Conservation (phyloP, 2,888 invertebrate species). For the Idaea straminata region DNA sequence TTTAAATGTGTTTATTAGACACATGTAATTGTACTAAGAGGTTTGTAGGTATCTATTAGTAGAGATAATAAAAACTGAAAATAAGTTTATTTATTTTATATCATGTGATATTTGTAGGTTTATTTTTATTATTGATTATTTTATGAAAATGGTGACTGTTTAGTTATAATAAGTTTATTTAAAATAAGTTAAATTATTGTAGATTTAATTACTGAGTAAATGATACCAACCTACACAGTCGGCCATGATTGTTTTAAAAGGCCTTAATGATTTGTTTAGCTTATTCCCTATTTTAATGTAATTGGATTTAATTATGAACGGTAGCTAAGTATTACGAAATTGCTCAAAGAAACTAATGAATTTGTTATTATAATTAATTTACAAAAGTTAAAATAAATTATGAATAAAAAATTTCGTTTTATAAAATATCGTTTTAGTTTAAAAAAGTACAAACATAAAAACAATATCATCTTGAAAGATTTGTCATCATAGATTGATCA, state of each 20-base stretch:
- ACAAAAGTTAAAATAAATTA: not conserved
- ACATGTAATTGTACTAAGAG: no score
- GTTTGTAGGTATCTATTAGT: no score
- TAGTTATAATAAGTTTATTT: constrained; percentile 14
- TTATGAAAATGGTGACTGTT: constrained; percentile 26
- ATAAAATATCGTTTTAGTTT: not conserved
- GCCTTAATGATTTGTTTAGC: no score
- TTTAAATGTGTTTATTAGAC: not conserved
- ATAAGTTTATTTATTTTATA: constrained; percentile 7
- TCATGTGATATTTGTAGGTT: constrained; percentile 19
- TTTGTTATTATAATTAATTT: not conserved
- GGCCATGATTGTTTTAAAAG: no score
- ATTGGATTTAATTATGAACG: not conserved
- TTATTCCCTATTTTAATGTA: not conserved
- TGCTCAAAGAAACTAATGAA: not conserved
- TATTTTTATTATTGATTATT: not conserved
- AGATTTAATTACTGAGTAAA: not conserved
- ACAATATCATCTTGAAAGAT: no score
- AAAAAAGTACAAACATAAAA: not conserved
- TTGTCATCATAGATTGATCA: no score
- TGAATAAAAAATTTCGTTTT: not conserved
- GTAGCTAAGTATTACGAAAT: not conserved
- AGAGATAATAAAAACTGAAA: no score
- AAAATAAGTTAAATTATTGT: constrained; percentile 9
- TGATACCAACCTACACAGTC: no score